phyloP scores from a whole-genome alignment of 1,140 invertebrate species.

The Sycophila sp. region DNA sequence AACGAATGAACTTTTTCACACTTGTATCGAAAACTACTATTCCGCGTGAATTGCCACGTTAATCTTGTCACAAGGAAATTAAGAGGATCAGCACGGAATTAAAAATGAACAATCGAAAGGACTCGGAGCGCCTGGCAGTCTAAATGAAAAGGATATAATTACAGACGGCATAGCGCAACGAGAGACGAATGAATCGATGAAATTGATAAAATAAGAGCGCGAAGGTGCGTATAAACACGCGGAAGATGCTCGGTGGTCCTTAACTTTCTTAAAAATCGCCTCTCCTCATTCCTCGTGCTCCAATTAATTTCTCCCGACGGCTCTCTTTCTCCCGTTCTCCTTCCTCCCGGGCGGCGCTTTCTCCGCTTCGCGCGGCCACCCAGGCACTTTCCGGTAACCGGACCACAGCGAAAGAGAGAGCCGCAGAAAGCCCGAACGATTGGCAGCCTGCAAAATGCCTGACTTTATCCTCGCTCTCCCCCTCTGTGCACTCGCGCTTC shows the following conservation, averaged over 20 bases:
- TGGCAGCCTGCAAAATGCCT: no score
- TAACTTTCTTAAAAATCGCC: not conserved
- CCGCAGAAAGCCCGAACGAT: not conserved
- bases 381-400: constrained; percentile 34
- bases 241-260: not conserved
- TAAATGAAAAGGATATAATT: not conserved
- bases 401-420: constrained; percentile 4
- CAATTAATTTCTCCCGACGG: constrained; percentile 10
- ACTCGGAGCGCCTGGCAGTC: no score
- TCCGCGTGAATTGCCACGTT: no score
- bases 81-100: no score
- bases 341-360: not conserved
- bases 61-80: no score
- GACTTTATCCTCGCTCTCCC: no score
- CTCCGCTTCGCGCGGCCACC: constrained; percentile 35
- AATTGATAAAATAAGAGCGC: not conserved
- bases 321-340: not conserved
- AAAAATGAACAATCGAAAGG: no score
- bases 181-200: not conserved
- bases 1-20: no score
- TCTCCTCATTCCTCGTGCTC: not conserved
- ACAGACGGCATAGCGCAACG: not conserved
- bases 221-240: not conserved
- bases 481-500: no score
- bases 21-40: no score